Conservation (phyloP, 1,140 invertebrate species). For the Drosophila truncata region DNA sequence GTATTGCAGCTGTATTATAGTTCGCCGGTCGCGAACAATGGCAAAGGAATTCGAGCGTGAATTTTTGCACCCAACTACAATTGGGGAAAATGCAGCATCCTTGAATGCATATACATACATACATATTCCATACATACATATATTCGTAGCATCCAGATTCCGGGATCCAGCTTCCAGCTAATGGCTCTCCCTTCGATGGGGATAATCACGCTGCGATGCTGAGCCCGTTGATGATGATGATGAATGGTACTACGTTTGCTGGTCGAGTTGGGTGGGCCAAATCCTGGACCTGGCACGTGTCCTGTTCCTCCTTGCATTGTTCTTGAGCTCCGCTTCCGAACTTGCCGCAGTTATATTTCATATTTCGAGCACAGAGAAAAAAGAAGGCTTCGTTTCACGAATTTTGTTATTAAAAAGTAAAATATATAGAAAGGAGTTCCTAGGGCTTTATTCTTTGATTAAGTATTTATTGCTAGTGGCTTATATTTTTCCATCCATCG, state of each 20-base stretch:
- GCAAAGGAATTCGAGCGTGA: slow-evolving; percentile 64
- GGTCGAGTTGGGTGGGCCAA: slow-evolving; percentile 27
- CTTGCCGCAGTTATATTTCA: slow-evolving; percentile 80
- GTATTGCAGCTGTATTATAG: slow-evolving; percentile 73
- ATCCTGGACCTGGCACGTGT: slow-evolving; percentile 61
- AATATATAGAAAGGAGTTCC: not conserved
- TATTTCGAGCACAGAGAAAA: slow-evolving; percentile 45
- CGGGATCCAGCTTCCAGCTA: slow-evolving; percentile 37
- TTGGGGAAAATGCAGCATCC: slow-evolving; percentile 27
- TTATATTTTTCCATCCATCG: not conserved
- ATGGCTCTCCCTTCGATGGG: slow-evolving; percentile 57
- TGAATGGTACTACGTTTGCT: slow-evolving; percentile 69
- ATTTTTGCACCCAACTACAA: slow-evolving; percentile 61
- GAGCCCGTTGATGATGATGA: slow-evolving; percentile 67
- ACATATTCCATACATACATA: not conserved
- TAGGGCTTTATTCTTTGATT: not conserved
- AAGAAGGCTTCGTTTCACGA: not conserved
- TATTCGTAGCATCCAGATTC: slow-evolving; percentile 13
- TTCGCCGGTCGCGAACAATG: slow-evolving; percentile 66
- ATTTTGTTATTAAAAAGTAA: not conserved
- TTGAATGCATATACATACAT: not conserved
- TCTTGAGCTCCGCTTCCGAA: slow-evolving; percentile 50
- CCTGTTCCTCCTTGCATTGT: slow-evolving; percentile 47
- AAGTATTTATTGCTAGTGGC: not conserved
- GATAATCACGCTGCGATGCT: slow-evolving; percentile 34